Base-by-base conservation (phyloP, 2,797 vertebrate genomes). In the Salmo trutta region DNA sequence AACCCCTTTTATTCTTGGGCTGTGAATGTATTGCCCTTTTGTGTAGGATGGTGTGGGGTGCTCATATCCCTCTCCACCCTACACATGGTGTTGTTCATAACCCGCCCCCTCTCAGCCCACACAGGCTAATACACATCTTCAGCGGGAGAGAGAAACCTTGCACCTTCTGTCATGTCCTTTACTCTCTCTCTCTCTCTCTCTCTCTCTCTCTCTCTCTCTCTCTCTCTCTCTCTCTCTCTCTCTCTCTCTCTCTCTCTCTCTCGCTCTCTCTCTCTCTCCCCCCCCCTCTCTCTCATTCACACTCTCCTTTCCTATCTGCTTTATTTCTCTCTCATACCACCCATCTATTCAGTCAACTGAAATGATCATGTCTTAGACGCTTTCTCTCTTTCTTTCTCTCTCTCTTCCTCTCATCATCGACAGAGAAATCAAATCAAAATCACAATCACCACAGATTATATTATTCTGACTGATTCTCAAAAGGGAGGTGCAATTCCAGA, bases 11-110 rank as follows among this genome's bases (percentile, higher is more conserved):
- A 19, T 56, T 19, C 19, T 56, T 5, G 19, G 56, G n/a, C 56
- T 62, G 16, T 62, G 7, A n/a, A 10, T 62, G 56, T 12, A n/a
- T n/a, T 62, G 56, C 2, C n/a, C 56, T 21, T 62, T 62, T 82
- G 84, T 87, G 77, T 88, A 91, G 89, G 86, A 87, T 29, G 86
- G 81, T 85, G 82, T 62, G 56, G 56, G 56, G 21, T 62, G 56
- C 56, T 86, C 88, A 84, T 85, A 81, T 86, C 86, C 71, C 83
- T 81, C 89, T 87, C 76, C 76, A 83, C 83, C 77, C 81, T 86
- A 89, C 85, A 87, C 77, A 83, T 80, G 80, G 84, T 80, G 67
- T 62, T 75, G 86, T 88, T 84, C 86, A 81, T 79, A 84, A 83
- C 80, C 85, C 77, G 79, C 79, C 73, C 76, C 77, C 85, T 85